A percentile compares a stretch with the other conserved stretches of the same genome.
These are phyloP conservation scores for Ammodramus savannarum DNA, from an alignment of 2,113 vertebrate genomes.

Conservation along the genomic window DNA sequence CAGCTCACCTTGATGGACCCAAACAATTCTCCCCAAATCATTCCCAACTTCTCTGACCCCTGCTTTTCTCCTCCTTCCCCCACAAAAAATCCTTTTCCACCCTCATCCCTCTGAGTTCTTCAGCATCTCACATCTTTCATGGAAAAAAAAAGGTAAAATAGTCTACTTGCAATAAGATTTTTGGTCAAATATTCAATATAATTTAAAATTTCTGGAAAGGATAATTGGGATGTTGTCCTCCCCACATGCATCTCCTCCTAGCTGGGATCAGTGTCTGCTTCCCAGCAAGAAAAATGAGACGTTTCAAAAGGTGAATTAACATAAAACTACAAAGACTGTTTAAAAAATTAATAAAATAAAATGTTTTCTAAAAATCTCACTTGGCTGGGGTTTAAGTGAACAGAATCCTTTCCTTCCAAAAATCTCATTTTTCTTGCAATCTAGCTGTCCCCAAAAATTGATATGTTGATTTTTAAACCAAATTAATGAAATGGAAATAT, in stretches of 20 bases:
- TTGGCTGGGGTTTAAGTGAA: not conserved
- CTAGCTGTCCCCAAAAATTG: not conserved
- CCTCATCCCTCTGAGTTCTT: too few species aligned
- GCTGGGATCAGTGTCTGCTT: not conserved
- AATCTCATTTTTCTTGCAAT: not conserved
- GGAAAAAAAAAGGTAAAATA: too few species aligned
- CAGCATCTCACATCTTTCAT: not conserved
- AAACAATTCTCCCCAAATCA: not conserved
- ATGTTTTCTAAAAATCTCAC: not conserved
- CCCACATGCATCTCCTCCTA: not conserved
- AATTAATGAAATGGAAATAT: not conserved
- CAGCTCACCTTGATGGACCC: accelerated
- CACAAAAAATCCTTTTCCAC: not conserved
- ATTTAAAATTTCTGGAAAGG: not conserved
- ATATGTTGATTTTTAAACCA: not conserved
- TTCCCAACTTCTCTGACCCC: not conserved
- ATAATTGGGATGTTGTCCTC: not conserved
- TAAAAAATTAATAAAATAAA: not conserved
- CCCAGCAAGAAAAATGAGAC: not conserved
- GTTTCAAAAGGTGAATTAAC: not conserved
- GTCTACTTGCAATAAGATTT: accelerated
- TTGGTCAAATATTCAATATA: not conserved
- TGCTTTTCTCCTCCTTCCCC: not conserved
- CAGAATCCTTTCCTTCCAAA: not conserved
- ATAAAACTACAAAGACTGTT: not conserved